phyloP scores from a whole-genome alignment of 2,113 vertebrate genomes.

The Uria lomvia region DNA sequence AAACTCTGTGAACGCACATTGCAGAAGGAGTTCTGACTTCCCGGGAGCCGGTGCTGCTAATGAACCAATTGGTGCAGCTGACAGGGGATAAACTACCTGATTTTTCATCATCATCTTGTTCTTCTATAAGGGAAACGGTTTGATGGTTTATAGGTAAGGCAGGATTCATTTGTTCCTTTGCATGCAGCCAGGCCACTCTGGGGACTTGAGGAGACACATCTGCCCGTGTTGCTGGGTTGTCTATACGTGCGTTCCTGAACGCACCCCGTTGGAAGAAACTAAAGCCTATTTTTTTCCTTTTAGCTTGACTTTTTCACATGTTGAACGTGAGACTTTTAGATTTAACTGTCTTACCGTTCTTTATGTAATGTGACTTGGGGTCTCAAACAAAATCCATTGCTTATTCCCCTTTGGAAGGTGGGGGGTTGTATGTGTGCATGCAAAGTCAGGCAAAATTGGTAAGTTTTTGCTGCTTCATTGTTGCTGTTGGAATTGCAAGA shows the following conservation, averaged over 20 bases:
- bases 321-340: background rate
- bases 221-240: background rate
- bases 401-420: background rate
- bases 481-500: background rate
- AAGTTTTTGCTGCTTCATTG: background rate
- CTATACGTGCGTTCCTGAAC: rapidly evolving
- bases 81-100: background rate
- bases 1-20: background rate
- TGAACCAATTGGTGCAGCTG: background rate
- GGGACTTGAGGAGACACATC: rapidly evolving
- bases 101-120: background rate
- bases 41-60: rapidly evolving
- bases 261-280: background rate
- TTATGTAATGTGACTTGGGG: background rate
- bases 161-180: background rate
- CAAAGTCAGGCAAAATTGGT: background rate
- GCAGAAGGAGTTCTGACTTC: background rate
- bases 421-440: background rate
- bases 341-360: background rate
- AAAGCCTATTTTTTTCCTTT: background rate
- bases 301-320: background rate
- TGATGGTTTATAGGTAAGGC: conserved; percentile 25
- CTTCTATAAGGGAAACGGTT: background rate
- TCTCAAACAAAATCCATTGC: background rate
- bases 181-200: background rate